A percentile compares a stretch with the other conserved stretches of the same genome.
These are phyloP conservation scores for Pocillopora damicornis DNA, from an alignment of 64 coral and sea anemone genomes.

Conservation along the genomic window DNA sequence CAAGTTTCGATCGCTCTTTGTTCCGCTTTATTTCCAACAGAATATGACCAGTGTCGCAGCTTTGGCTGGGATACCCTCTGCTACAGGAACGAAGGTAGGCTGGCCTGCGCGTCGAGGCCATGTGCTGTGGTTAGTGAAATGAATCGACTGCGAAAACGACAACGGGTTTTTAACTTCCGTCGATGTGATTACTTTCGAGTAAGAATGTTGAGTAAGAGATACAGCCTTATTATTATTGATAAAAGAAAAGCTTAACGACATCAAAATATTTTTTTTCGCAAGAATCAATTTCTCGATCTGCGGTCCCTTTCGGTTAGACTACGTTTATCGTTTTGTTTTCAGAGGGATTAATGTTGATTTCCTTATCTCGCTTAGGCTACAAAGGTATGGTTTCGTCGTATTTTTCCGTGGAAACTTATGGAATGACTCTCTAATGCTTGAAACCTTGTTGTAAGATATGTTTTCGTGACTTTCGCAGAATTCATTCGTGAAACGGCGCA, in stretches of 20 bases:
- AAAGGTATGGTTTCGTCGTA: too few relatives aligned
- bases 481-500: neutral
- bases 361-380: neutral
- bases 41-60: slow-evolving; percentile 79
- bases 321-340: neutral
- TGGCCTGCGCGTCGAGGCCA: neutral
- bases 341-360: neutral
- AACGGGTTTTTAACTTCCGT: slow-evolving; percentile 38
- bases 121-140: neutral
- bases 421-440: neutral
- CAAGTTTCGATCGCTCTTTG: slow-evolving; percentile 11
- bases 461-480: neutral
- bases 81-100: slow-evolving; percentile 38
- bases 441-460: neutral
- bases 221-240: neutral
- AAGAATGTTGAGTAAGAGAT: neutral
- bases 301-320: neutral
- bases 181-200: neutral
- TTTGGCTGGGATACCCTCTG: slow-evolving; percentile 59
- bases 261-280: neutral
- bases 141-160: slow-evolving; percentile 32
- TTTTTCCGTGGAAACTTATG: neutral
- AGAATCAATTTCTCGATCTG: neutral
- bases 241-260: neutral
- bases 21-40: slow-evolving; percentile 26